These are phyloP conservation scores for Drosophila emarginata DNA, from an alignment of 2,888 invertebrate genomes.

Conservation along the genomic window DNA sequence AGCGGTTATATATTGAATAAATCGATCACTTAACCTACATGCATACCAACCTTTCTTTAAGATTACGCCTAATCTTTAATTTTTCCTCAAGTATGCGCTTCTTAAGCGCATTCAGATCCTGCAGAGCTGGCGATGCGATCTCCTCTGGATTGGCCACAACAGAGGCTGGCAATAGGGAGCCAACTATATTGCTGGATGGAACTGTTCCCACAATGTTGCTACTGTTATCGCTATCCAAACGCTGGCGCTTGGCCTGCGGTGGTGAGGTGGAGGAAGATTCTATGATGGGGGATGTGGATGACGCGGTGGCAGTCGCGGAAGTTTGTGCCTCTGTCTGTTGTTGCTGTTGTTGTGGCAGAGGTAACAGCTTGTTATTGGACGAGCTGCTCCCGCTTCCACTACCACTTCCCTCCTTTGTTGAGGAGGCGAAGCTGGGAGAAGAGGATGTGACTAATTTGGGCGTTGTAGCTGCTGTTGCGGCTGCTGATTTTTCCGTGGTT, in stretches of 20 bases:
- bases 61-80: conserved; percentile 86
- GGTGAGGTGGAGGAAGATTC: conserved; percentile 48
- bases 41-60: conserved; percentile 85
- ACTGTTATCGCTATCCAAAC: conserved; percentile 53
- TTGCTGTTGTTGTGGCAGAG: conserved; percentile 64
- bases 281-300: conserved; percentile 31
- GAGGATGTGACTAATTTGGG: conserved; percentile 49
- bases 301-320: conserved; percentile 48
- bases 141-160: conserved; percentile 67
- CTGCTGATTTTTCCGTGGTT: conserved; percentile 75
- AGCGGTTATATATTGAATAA: background rate
- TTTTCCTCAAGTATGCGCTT: conserved; percentile 89
- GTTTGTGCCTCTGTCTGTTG: conserved; percentile 68
- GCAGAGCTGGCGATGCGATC: conserved; percentile 58
- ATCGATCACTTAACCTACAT: too few species aligned
- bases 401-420: conserved; percentile 7
- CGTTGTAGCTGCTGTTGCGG: conserved; percentile 54
- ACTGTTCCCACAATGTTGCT: conserved; percentile 53
- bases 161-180: conserved; percentile 75
- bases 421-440: conserved; percentile 30
- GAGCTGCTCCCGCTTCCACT: conserved; percentile 27
- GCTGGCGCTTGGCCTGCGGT: conserved; percentile 69
- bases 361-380: conserved; percentile 56
- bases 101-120: conserved; percentile 84
- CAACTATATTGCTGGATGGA: conserved; percentile 60